Conservation (phyloP, 2,888 invertebrate genomes). For the Rapana venosa region DNA sequence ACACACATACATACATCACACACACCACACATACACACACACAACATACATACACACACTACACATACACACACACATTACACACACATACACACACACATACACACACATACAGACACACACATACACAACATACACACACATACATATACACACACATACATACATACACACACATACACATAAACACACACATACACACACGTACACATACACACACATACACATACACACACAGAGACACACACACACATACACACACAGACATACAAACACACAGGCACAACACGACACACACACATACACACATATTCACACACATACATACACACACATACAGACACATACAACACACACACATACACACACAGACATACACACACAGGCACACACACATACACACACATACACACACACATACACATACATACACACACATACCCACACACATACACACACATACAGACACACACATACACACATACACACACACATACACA, state of each 20-base stretch:
- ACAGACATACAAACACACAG: background rate
- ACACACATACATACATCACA: background rate
- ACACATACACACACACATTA: background rate
- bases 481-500: background rate
- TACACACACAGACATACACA: background rate
- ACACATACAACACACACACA: background rate
- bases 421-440: background rate
- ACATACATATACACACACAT: too few relatives aligned
- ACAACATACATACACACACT: background rate
- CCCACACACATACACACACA: background rate
- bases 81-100: background rate
- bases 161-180: too few relatives aligned
- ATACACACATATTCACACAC: background rate
- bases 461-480: background rate
- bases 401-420: background rate
- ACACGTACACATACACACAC: too few relatives aligned
- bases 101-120: background rate
- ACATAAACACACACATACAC: too few relatives aligned
- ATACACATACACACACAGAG: too few relatives aligned
- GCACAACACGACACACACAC: background rate
- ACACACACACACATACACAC: too few relatives aligned
- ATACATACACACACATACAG: background rate
- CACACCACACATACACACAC: background rate
- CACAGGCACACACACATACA: background rate
- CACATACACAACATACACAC: too few relatives aligned